These are phyloP conservation scores for Prochilodus magdalenae DNA, from an alignment of 2,113 vertebrate genomes.

Conservation along the genomic window DNA sequence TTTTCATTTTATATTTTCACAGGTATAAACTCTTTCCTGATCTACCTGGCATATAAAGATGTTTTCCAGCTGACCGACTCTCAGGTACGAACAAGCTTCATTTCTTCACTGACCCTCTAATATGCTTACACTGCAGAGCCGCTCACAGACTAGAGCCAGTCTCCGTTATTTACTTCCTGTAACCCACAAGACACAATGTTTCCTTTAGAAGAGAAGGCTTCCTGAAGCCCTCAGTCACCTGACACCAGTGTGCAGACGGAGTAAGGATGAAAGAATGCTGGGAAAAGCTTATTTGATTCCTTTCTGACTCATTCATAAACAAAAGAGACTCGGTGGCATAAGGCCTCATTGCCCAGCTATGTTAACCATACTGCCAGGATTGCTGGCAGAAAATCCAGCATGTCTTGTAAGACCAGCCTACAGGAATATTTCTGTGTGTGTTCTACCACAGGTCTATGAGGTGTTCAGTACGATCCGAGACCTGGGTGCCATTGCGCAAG, in stretches of 20 bases:
- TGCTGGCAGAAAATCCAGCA: background rate
- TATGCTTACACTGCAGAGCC: background rate
- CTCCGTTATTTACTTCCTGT: constrained; percentile 31
- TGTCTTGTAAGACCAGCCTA: background rate
- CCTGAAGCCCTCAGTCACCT: constrained; percentile 25
- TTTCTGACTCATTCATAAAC: constrained; percentile 28
- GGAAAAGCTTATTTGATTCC: background rate
- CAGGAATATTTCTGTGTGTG: background rate
- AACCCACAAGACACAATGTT: constrained; percentile 22
- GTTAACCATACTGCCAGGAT: constrained; percentile 33
- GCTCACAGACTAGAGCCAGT: constrained; percentile 16
- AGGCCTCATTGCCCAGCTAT: constrained; percentile 55
- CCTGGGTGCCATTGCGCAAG: constrained; percentile 93
- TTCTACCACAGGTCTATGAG: constrained; percentile 88
- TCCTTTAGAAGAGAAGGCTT: constrained; percentile 39
- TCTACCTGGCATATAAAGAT: constrained; percentile 98
- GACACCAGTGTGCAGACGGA: background rate
- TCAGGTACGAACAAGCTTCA: constrained; percentile 81
- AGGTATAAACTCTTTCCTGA: constrained; percentile 98
- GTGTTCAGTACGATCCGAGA: constrained; percentile 95
- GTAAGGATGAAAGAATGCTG: background rate
- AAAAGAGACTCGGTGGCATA: constrained; percentile 34
- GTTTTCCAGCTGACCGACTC: constrained; percentile 94
- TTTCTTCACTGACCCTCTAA: background rate
- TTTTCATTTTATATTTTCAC: constrained; percentile 38